Evolutionary conservation across 2,888 invertebrate species (phyloP), one percentile per base, ranked within the genome.

Genomic region (Noctua janthina): DNA sequence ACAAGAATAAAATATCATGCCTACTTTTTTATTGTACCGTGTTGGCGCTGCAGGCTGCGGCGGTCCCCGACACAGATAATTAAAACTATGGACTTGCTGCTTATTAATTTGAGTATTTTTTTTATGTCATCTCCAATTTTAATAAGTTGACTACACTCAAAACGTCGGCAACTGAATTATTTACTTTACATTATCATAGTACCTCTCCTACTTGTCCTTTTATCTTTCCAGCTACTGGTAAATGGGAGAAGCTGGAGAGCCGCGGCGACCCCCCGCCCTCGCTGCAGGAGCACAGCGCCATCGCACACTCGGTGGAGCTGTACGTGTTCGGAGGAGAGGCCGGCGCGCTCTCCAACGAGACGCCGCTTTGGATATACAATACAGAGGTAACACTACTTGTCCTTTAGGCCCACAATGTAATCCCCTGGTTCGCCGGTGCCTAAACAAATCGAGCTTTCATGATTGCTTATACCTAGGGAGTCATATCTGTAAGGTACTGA

Each of bases 291-390:
- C 99, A 99, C 96, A 98, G 93, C 78, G 98, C 98, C 76, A 98
- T 99, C n/a, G 97, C 98, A 56, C 98, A 98, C 96, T 98, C 97
- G 92, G 97, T 98, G 90, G 97, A 97, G 87, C 97, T 99, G 83
- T 98, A 98, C 94, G 98, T 99, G 88, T 99, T 99, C 95, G 99
- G 99, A 0, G 99, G 99, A 0, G 98, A 99, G 94, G 98, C 99
- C 23, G 98, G 98, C 78, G 98, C 98, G 94, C 98, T 98, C 51
- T 98, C 98, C 89, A 98, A 98, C 64, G 98, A 98, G 93, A 98
- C 98, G 0, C 99, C 99, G 51, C 97, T 99, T 62, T 99, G 99
- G 99, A 97, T 98, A 84, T 98, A 98, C 92, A 98, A 98, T 90
- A 97, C 98, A 67, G 97, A 98, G 97, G 98, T 98, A 93, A 20